Conservation (phyloP, 1,140 invertebrate species). For the Drosophila takahashii region DNA sequence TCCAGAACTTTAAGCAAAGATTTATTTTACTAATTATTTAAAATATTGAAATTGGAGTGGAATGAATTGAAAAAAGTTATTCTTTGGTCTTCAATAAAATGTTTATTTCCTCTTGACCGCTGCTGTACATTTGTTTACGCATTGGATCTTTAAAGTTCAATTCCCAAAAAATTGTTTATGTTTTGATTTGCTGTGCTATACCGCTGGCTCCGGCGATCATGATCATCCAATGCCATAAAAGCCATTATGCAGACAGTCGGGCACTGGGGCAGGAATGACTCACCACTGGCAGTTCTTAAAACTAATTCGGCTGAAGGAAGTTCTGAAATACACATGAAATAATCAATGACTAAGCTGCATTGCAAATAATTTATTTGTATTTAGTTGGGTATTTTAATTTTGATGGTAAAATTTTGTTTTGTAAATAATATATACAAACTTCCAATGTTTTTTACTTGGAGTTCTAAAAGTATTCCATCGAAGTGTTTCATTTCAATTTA, state of each 20-base stretch:
- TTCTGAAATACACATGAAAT: too few relatives aligned
- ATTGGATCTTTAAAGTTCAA: slow-evolving; percentile 48
- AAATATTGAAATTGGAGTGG: not conserved
- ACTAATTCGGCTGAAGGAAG: not conserved
- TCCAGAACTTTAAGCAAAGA: not conserved
- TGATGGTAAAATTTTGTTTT: too few relatives aligned
- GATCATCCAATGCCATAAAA: slow-evolving; percentile 15
- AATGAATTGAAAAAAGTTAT: not conserved
- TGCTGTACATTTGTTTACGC: slow-evolving; percentile 20
- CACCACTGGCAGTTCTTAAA: slow-evolving; percentile 4
- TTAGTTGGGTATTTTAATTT: too few relatives aligned
- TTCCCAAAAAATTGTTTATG: slow-evolving; percentile 66
- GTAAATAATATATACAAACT: too few relatives aligned
- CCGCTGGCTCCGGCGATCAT: not conserved
- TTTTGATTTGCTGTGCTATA: slow-evolving; percentile 37
- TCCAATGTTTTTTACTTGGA: too few relatives aligned
- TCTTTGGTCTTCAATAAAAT: not conserved
- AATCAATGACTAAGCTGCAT: too few relatives aligned
- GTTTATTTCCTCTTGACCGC: not conserved
- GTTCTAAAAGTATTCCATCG: too few relatives aligned
- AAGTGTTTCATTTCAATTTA: too few relatives aligned
- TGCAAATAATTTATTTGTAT: too few relatives aligned
- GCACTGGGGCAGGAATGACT: slow-evolving; percentile 32
- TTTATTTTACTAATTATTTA: not conserved
- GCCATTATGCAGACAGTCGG: slow-evolving; percentile 26